Evolutionary conservation across 2,113 vertebrate species (phyloP).

Genomic region (Prinia subflava): DNA sequence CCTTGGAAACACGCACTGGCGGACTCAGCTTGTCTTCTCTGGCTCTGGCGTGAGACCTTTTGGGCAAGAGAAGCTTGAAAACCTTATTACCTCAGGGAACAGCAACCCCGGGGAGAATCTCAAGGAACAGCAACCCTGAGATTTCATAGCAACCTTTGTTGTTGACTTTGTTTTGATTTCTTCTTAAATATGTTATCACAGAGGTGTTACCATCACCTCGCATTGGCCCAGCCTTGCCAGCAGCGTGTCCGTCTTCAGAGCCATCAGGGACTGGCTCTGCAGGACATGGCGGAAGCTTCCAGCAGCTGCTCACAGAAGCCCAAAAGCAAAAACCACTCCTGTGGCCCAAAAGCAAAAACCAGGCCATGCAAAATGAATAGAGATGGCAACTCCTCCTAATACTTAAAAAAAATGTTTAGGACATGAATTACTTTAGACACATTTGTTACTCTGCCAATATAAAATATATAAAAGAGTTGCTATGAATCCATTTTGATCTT

Average conservation of each 20-base stretch:
- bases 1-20: no score
- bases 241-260: not conserved
- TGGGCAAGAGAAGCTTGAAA: no score
- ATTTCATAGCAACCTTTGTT: not conserved
- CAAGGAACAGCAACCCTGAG: no score
- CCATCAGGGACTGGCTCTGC: not conserved
- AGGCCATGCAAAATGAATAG: not conserved
- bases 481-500: not conserved
- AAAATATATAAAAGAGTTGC: not conserved
- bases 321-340: not conserved
- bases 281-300: not conserved
- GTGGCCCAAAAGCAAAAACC: not conserved
- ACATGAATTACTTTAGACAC: not conserved
- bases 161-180: not conserved
- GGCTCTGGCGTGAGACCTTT: no score
- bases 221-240: not conserved
- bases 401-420: not conserved
- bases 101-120: no score
- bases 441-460: not conserved
- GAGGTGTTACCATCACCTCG: fast-evolving
- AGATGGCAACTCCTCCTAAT: not conserved
- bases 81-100: no score
- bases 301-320: not conserved
- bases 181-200: not conserved
- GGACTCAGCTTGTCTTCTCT: no score